These are phyloP conservation scores for Scaeva pyrastri DNA, from an alignment of 2,888 invertebrate genomes.

Conservation along the genomic window DNA sequence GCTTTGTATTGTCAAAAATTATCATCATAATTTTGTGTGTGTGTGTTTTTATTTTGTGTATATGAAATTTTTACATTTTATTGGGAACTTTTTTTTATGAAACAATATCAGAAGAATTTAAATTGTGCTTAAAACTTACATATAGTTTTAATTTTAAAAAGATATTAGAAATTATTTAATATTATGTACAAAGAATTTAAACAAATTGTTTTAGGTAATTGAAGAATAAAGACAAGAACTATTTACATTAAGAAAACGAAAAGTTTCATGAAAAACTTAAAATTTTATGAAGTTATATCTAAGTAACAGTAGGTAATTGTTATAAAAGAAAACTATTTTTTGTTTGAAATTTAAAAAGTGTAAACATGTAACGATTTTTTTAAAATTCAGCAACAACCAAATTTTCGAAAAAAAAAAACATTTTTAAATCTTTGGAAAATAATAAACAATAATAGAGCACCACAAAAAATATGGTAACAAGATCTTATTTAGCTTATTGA, in stretches of 20 bases:
- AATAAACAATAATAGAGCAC: too few species aligned
- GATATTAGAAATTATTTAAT: neutral
- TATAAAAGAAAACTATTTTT: too few species aligned
- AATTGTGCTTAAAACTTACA: slow-evolving; percentile 8
- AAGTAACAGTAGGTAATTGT: too few species aligned
- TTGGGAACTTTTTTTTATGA: neutral
- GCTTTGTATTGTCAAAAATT: slow-evolving; percentile 72
- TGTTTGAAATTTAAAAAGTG: too few species aligned
- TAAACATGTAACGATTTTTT: too few species aligned
- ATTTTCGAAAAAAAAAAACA: too few species aligned
- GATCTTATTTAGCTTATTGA: too few species aligned
- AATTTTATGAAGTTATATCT: neutral
- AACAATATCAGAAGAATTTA: neutral
- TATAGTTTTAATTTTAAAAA: neutral
- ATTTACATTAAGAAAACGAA: neutral
- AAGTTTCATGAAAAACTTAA: neutral
- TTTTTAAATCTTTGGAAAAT: too few species aligned
- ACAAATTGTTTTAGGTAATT: neutral
- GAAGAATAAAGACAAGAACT: neutral
- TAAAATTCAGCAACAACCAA: too few species aligned
- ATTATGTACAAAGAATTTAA: neutral
- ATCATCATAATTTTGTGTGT: slow-evolving; percentile 61
- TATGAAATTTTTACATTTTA: neutral
- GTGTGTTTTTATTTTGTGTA: neutral
- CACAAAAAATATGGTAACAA: too few species aligned